Conservation (phyloP, 53 echinoderm and acorn worm genomes). For the Stichopus horrens region DNA sequence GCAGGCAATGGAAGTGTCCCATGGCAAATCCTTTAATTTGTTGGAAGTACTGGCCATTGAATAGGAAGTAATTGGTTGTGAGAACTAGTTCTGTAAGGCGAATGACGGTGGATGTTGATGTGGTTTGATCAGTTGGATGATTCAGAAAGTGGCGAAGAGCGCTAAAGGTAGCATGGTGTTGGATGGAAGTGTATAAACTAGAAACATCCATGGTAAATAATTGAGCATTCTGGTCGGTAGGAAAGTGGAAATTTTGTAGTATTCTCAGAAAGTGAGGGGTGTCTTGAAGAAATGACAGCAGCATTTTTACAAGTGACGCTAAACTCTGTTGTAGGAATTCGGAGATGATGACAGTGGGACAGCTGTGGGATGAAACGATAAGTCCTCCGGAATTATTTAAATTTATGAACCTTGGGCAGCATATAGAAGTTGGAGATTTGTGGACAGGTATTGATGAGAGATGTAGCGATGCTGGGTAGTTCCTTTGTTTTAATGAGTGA, state of each 20-base stretch:
- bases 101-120: neutral
- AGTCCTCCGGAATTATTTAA: conserved; percentile 17
- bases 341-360: conserved; percentile 47
- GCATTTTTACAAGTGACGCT: neutral
- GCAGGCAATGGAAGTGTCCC: conserved; percentile 32
- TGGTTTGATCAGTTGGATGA: neutral
- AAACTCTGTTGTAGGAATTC: conserved; percentile 27
- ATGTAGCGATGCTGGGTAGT: too few relatives aligned
- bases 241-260: neutral
- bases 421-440: neutral
- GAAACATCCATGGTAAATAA: neutral
- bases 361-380: conserved; percentile 44
- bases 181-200: conserved; percentile 24
- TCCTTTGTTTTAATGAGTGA: too few relatives aligned
- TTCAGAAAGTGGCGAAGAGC: neutral
- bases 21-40: conserved; percentile 22
- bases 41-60: neutral
- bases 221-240: too few relatives aligned
- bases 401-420: conserved; percentile 43
- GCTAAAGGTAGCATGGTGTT: neutral
- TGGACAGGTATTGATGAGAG: too few relatives aligned
- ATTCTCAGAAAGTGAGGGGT: conserved; percentile 43
- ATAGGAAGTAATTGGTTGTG: conserved; percentile 33
- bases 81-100: neutral
- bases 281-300: conserved; percentile 46